Evolutionary conservation across 2,888 invertebrate species (phyloP), one percentile per base, ranked within the genome.

Genomic region (Ceraclea dissimilis): DNA sequence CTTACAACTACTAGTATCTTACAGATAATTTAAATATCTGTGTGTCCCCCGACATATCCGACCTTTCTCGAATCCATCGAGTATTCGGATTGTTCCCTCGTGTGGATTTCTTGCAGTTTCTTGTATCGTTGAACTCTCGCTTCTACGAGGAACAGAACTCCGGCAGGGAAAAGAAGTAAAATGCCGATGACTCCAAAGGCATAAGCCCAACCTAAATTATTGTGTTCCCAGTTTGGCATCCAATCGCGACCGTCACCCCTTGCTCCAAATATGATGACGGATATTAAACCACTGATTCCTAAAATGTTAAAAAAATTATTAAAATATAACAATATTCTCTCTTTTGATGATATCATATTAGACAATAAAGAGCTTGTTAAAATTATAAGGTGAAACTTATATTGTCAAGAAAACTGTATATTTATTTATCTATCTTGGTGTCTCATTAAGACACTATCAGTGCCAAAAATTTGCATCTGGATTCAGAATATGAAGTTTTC

Each of bases 181-280:
- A 88, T 86, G 1, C 93, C 93, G 46, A 92, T 73, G 1, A 86
- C 88, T 17, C 84, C 93, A 33, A 96, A 75, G 1, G 91, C 96
- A 73, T 84, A 97, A 0, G 95, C 91, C 93, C 95, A 97, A 11
- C 94, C 88, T 54, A 96, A 81, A 69, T 93, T 89, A 73, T 97
- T 97, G 69, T 94, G 90, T 66, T 96, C 91, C 89, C 95, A 93
- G 66, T 93, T 85, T 0, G 96, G 95, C 91, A 97, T 93, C 90
- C 95, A 93, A 67, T 91, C 92, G 62, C 96, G 80, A 2, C 91
- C 87, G 71, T 95, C 93, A 2, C 94, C 95, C 68, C 88, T 82
- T 0, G 88, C 87, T 34, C 95, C 96, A 72, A 97, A 97, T 56
- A 90, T 86, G 2, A 90, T 81, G 1, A 92, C 86, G 1, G 93